Conservation (phyloP, 2,797 vertebrate genomes). For the Emys orbicularis region DNA sequence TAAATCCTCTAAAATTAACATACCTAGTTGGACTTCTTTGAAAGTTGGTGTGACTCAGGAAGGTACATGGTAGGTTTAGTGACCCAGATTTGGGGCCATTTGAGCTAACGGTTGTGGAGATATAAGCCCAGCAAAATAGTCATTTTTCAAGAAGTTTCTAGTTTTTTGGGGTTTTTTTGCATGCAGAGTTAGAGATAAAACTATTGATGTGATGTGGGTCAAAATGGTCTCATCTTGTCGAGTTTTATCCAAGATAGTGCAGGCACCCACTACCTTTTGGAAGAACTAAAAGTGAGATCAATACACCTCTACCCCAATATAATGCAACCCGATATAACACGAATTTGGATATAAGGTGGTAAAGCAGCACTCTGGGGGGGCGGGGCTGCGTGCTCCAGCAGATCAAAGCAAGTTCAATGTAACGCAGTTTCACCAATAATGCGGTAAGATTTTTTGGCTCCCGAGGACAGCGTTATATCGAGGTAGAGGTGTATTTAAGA, state of each 20-base stretch:
- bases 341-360: no score
- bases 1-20: neutral
- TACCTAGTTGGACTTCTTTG: neutral
- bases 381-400: no score
- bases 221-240: neutral
- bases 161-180: neutral
- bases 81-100: conserved; percentile 10
- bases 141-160: neutral
- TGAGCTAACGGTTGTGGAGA: neutral
- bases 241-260: neutral
- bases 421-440: no score
- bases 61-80: neutral
- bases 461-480: no score
- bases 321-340: no score
- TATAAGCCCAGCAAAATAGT: neutral
- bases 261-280: neutral
- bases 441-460: no score
- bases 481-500: neutral
- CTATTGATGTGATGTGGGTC: neutral
- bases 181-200: neutral
- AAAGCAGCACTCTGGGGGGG: no score
- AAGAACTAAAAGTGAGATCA: neutral
- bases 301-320: neutral
- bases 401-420: no score
- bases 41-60: neutral